A percentile compares a stretch with the other conserved stretches of the same genome.
These are phyloP conservation scores for Procambarus virginalis DNA, from an alignment of 1,140 invertebrate species.

Conservation along the genomic window DNA sequence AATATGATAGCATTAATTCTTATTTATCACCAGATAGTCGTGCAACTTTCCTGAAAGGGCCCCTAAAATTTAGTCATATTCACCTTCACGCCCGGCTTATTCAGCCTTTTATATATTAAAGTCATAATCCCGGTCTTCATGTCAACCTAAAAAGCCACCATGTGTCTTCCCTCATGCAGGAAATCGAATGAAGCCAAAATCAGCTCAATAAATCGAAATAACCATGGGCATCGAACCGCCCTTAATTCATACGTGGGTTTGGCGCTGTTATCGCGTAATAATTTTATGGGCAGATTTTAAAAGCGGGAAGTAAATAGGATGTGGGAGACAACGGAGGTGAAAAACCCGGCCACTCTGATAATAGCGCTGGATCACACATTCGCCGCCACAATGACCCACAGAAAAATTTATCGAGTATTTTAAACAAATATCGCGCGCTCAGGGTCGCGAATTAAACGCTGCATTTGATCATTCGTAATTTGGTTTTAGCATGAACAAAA, in stretches of 20 bases:
- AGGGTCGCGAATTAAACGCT: slow-evolving; percentile 26
- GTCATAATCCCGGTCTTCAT: too few relatives aligned
- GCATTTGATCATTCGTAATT: slow-evolving; percentile 24
- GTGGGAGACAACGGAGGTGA: slow-evolving; percentile 19
- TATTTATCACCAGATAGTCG: too few relatives aligned
- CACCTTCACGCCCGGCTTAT: too few relatives aligned
- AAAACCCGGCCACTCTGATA: slow-evolving; percentile 20
- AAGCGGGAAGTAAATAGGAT: slow-evolving; percentile 24
- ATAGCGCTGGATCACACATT: not conserved
- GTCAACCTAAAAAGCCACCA: not conserved
- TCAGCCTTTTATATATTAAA: too few relatives aligned
- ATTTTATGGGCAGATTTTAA: slow-evolving; percentile 38
- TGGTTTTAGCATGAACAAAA: not conserved
- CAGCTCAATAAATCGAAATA: slow-evolving; percentile 35
- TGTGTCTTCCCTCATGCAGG: slow-evolving; percentile 7
- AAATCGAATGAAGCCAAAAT: slow-evolving; percentile 19
- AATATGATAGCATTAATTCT: too few relatives aligned
- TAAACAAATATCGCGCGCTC: slow-evolving; percentile 15
- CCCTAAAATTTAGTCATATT: too few relatives aligned
- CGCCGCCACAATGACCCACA: slow-evolving; percentile 12
- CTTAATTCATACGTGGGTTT: slow-evolving; percentile 24
- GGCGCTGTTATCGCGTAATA: slow-evolving; percentile 23
- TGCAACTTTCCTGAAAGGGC: too few relatives aligned
- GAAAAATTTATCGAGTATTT: slow-evolving; percentile 31
- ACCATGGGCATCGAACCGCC: slow-evolving; percentile 20